Conservation (phyloP, 1,140 invertebrate genomes). For the Leptinotarsa lineolata region DNA sequence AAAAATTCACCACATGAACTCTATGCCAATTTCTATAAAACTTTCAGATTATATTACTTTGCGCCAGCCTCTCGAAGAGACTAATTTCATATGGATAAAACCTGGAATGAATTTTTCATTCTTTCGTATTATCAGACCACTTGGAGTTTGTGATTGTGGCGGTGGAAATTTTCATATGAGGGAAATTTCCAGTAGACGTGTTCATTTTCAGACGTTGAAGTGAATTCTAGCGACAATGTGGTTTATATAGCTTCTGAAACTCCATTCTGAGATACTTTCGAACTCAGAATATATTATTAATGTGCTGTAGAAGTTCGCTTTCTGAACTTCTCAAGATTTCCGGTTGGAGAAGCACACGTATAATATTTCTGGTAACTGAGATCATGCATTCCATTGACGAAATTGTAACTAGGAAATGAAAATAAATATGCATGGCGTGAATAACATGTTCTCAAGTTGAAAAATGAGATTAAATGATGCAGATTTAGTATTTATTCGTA, state of each 20-base stretch:
- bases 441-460: no score
- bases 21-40: not conserved
- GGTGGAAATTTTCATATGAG: not conserved
- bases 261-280: not conserved
- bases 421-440: no score
- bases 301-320: not conserved
- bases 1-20: slow-evolving; percentile 1
- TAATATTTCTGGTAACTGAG: no score
- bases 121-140: not conserved
- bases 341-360: not conserved
- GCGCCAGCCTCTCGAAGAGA: not conserved
- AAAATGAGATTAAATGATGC: no score
- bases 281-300: not conserved
- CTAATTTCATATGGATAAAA: slow-evolving; percentile 1
- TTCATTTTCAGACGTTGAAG: not conserved
- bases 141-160: not conserved
- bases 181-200: not conserved
- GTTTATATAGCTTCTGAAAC: slow-evolving; percentile 1
- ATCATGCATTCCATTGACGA: no score
- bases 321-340: not conserved
- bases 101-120: not conserved
- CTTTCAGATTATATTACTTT: not conserved
- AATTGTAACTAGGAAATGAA: no score
- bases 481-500: no score
- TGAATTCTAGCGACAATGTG: not conserved